A percentile compares a stretch with the other conserved stretches of the same genome.
Conservation (phyloP, 2,113 vertebrate genomes). For the Epinephelus cyanopodus region DNA sequence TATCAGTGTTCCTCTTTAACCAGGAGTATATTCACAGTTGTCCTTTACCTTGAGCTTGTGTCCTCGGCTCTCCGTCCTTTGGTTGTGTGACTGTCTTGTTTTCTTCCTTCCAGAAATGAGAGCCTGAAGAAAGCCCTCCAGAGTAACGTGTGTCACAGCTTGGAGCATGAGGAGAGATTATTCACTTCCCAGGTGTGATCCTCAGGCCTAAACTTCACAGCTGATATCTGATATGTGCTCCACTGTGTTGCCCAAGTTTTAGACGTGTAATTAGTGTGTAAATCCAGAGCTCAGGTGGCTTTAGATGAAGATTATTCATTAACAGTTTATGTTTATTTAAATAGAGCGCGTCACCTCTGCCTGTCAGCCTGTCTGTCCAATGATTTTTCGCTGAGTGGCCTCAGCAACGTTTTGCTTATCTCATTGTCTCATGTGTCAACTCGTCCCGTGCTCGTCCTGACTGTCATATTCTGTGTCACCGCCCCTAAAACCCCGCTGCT, state of each 20-base stretch:
- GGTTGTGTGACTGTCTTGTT: neutral
- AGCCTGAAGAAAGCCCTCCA: slow-evolving; percentile 72
- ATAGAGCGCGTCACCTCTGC: neutral
- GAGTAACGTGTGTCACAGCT: slow-evolving; percentile 55
- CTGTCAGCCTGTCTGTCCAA: neutral
- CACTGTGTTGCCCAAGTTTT: slow-evolving; percentile 12
- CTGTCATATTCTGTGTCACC: slow-evolving; percentile 12
- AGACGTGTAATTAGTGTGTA: neutral
- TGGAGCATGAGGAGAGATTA: slow-evolving; percentile 79
- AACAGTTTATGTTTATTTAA: neutral
- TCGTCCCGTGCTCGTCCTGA: slow-evolving; percentile 9
- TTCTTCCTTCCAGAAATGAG: slow-evolving; percentile 68
- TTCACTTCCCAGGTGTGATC: slow-evolving; percentile 83
- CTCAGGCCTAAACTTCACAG: slow-evolving; percentile 1
- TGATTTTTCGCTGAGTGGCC: slow-evolving; percentile 23
- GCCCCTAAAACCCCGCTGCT: slow-evolving; percentile 21
- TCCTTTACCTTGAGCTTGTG: neutral
- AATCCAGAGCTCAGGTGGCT: neutral
- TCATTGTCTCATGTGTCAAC: slow-evolving; percentile 30
- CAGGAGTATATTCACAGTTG: no score
- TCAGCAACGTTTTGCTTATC: slow-evolving; percentile 40
- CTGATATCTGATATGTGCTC: slow-evolving; percentile 24
- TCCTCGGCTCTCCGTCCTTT: neutral
- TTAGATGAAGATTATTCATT: neutral
- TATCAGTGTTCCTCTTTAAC: neutral